Conservation (phyloP, 2,888 invertebrate genomes). For the Acheta domesticus region DNA sequence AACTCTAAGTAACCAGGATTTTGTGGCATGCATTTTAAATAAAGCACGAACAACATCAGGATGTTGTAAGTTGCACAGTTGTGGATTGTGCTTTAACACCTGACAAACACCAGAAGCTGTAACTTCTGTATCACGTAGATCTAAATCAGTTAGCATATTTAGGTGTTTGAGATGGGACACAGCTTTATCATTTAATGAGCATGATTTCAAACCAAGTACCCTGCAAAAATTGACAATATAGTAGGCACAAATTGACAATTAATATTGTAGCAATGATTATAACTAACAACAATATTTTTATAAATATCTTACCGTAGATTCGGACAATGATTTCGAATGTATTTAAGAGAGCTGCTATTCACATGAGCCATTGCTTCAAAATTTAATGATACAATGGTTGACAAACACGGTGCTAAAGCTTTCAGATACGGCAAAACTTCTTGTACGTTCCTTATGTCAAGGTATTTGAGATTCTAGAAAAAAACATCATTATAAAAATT, state of each 20-base stretch:
- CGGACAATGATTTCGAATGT: conserved; percentile 37
- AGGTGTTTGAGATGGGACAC: conserved; percentile 36
- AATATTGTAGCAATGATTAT: not conserved
- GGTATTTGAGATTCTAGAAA: conserved; percentile 38
- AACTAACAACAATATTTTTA: not conserved
- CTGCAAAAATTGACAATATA: conserved; percentile 28
- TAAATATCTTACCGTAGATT: conserved; percentile 35
- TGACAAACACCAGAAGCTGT: conserved; percentile 35
- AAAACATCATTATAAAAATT: conserved; percentile 1
- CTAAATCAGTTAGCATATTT: conserved; percentile 36
- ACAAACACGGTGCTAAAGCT: conserved; percentile 36
- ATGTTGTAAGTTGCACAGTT: conserved; percentile 36
- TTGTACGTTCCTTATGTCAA: conserved; percentile 37
- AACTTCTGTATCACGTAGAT: conserved; percentile 38
- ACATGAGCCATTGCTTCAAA: conserved; percentile 36
- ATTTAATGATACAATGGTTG: conserved; percentile 34
- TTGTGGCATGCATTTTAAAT: conserved; percentile 35
- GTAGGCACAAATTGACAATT: not conserved
- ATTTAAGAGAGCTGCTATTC: conserved; percentile 34
- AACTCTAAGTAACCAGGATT: conserved; percentile 31
- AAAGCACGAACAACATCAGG: conserved; percentile 37
- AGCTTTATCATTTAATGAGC: conserved; percentile 38
- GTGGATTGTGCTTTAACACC: conserved; percentile 37
- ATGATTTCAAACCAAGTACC: conserved; percentile 36
- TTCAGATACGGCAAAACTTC: conserved; percentile 37